These are phyloP conservation scores for Phyllostomus hastatus DNA, from an alignment of 2,113 vertebrate genomes.

Conservation along the genomic window DNA sequence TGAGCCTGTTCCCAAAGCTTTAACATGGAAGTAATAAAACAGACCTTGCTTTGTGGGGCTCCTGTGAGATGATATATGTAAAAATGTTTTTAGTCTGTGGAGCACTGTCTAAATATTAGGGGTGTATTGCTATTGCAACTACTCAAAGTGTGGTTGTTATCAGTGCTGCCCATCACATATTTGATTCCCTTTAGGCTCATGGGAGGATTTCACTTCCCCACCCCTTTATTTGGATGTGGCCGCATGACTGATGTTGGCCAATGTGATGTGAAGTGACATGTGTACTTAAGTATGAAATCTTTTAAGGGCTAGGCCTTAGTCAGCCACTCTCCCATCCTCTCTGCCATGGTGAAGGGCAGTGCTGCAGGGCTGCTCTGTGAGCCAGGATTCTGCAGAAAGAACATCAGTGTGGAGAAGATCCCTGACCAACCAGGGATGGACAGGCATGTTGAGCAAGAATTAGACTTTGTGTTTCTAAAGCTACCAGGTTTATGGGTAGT, in stretches of 20 bases:
- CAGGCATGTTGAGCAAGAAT: background rate
- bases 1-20: background rate
- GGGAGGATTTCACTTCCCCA: background rate
- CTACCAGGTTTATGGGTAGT: background rate
- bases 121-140: background rate
- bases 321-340: background rate
- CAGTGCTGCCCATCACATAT: background rate
- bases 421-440: background rate
- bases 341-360: background rate
- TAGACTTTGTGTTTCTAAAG: background rate
- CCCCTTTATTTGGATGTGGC: background rate
- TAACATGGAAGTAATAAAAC: constrained; percentile 29
- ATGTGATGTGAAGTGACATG: background rate
- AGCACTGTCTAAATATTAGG: background rate
- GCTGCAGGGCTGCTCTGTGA: background rate
- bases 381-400: background rate
- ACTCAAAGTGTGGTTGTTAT: background rate
- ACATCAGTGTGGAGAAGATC: background rate
- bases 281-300: background rate
- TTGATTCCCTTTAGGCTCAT: background rate
- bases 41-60: constrained; percentile 14
- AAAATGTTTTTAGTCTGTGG: background rate
- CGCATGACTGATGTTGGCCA: background rate
- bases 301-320: background rate
- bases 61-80: background rate